Conservation (phyloP, 2,888 invertebrate species). For the Polyploca ridens region DNA sequence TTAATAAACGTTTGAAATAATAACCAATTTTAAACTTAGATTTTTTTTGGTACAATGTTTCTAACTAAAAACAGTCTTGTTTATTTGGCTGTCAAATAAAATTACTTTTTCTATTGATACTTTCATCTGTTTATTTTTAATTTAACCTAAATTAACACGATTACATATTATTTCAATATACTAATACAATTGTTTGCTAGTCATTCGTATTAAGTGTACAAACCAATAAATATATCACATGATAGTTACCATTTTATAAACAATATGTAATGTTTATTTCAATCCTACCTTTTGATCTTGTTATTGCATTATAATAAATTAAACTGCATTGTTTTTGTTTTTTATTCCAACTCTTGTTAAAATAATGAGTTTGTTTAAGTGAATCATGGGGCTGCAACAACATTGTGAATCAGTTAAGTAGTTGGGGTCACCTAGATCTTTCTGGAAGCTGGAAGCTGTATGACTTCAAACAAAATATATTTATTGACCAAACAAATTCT, state of each 20-base stretch:
- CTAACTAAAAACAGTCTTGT: no score
- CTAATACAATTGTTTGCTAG: constrained; percentile 28
- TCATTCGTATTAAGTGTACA: constrained; percentile 30
- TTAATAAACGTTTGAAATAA: no score
- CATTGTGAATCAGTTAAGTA: no score
- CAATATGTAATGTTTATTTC: constrained; percentile 12
- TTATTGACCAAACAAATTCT: no score
- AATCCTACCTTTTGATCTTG: constrained; percentile 5
- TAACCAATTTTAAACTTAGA: no score
- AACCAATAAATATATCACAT: constrained; percentile 17
- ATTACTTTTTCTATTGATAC: not conserved
- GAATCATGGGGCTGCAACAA: no score
- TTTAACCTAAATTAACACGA: constrained; percentile 16
- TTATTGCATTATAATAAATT: constrained; percentile 11
- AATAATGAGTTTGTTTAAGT: constrained; percentile 12
- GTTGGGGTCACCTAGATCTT: no score
- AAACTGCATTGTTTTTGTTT: not conserved
- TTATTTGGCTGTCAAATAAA: not conserved
- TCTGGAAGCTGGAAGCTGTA: no score
- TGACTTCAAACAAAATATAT: no score
- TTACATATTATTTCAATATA: not conserved
- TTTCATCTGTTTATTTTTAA: not conserved
- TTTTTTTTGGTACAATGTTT: no score
- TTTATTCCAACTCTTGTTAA: not conserved
- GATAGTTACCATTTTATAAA: constrained; percentile 25